Conservation (phyloP, 2,797 vertebrate genomes). For the Ispidina lecontei region DNA sequence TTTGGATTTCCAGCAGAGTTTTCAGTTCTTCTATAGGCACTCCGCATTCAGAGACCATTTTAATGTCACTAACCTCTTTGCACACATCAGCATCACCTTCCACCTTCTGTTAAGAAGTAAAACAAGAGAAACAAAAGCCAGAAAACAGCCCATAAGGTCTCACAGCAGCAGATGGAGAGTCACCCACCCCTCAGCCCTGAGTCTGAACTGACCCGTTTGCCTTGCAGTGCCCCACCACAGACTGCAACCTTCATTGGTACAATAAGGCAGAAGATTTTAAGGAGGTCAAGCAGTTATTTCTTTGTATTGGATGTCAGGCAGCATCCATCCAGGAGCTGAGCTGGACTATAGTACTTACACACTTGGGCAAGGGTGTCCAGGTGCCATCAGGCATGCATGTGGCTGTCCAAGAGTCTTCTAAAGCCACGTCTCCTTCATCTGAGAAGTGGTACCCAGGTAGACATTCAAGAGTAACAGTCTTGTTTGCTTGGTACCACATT, state of each 20-base stretch:
- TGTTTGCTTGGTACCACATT: background rate
- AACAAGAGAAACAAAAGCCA: background rate
- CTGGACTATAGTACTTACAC: slow-evolving; percentile 7
- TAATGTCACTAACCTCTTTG: background rate
- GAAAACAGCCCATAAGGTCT: background rate
- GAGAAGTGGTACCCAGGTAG: background rate
- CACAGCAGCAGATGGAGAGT: background rate
- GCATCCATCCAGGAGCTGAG: background rate
- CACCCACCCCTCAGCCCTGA: background rate
- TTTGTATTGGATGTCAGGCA: background rate
- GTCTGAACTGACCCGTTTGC: background rate
- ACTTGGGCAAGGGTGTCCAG: slow-evolving; percentile 19
- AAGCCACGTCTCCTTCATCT: accelerated
- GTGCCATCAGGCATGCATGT: background rate
- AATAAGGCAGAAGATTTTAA: background rate
- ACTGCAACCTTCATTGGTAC: background rate
- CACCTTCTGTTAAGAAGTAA: background rate
- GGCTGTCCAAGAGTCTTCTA: background rate
- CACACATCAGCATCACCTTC: background rate
- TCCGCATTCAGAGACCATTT: background rate
- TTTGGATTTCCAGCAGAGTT: slow-evolving; percentile 49
- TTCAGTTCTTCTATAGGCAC: background rate
- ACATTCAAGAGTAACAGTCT: background rate
- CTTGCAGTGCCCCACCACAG: accelerated
- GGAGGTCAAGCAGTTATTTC: background rate